phyloP scores from a whole-genome alignment of 2,888 invertebrate species.

The Ichneumon xanthorius region DNA sequence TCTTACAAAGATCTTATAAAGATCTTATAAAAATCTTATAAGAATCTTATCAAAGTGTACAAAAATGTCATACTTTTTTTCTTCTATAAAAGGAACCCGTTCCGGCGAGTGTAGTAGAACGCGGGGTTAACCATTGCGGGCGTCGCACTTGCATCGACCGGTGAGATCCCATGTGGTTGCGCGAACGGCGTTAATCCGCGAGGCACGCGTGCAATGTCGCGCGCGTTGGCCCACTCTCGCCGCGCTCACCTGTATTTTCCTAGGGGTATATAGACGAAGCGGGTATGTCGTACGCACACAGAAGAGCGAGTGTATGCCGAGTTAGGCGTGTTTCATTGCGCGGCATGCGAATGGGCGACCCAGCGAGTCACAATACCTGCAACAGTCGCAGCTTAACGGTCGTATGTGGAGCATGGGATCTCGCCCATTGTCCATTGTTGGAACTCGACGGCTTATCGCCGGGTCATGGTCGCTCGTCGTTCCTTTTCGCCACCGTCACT shows the following conservation, averaged over 20 bases:
- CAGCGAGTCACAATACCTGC: not conserved
- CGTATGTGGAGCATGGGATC: constrained; percentile 84
- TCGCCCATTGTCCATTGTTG: constrained; percentile 82
- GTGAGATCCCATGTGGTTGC: constrained; percentile 15
- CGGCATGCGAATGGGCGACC: constrained; percentile 30
- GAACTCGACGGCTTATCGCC: constrained; percentile 71
- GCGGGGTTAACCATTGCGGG: not conserved
- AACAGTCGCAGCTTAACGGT: constrained; percentile 29
- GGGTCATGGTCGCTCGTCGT: constrained; percentile 79
- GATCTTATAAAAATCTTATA: too few relatives aligned
- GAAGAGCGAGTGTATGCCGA: constrained; percentile 66
- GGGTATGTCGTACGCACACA: not conserved
- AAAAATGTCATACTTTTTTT: too few relatives aligned
- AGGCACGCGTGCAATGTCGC: constrained; percentile 40
- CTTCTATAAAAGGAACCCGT: too few relatives aligned
- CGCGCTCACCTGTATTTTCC: constrained; percentile 45
- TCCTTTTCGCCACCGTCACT: constrained; percentile 42
- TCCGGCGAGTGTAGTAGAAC: not conserved
- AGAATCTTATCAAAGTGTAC: too few relatives aligned
- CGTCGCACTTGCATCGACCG: constrained; percentile 23
- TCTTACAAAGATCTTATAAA: too few relatives aligned
- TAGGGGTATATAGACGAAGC: not conserved
- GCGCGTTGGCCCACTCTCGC: constrained; percentile 41
- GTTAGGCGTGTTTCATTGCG: constrained; percentile 73
- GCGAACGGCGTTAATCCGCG: constrained; percentile 11